phyloP scores from a whole-genome alignment of 2,888 invertebrate genomes.

The Dasysyrphus tricinctus region DNA sequence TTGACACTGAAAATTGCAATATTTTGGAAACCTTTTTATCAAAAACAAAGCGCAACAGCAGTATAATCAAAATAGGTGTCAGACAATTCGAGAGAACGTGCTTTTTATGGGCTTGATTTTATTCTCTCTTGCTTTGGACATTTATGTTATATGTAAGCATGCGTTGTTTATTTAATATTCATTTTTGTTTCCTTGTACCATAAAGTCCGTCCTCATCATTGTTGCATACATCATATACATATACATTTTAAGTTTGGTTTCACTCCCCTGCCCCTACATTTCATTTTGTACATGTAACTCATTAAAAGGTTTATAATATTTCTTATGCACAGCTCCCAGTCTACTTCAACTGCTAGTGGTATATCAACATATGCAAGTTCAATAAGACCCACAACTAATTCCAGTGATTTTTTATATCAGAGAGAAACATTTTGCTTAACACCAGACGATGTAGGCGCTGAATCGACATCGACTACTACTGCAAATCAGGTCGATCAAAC shows the following conservation, averaged over 20 bases:
- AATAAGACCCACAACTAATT: slow-evolving; percentile 81
- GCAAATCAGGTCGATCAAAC: slow-evolving; percentile 69
- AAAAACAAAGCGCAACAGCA: slow-evolving; percentile 55
- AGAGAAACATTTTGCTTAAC: slow-evolving; percentile 83
- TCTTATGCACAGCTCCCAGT: slow-evolving; percentile 80
- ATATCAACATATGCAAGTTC: slow-evolving; percentile 83
- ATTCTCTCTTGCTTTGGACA: slow-evolving; percentile 75
- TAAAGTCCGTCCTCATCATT: slow-evolving; percentile 24
- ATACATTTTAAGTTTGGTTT: slow-evolving; percentile 10
- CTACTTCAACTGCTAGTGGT: slow-evolving; percentile 82
- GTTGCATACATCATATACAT: neutral
- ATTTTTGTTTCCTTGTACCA: slow-evolving; percentile 63
- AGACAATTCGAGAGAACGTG: slow-evolving; percentile 70
- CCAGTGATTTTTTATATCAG: slow-evolving; percentile 83
- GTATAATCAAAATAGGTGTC: slow-evolving; percentile 54
- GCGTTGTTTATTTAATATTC: slow-evolving; percentile 78
- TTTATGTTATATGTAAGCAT: slow-evolving; percentile 80
- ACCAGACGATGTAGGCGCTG: slow-evolving; percentile 80
- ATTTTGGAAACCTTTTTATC: slow-evolving; percentile 58
- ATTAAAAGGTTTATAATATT: slow-evolving; percentile 48
- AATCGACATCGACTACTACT: slow-evolving; percentile 57
- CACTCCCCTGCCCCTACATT: neutral
- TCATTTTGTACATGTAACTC: slow-evolving; percentile 35
- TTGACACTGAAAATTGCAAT: slow-evolving; percentile 69
- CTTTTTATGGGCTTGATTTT: slow-evolving; percentile 71